phyloP scores from a whole-genome alignment of 2,113 vertebrate species.

The Anseranas semipalmata region DNA sequence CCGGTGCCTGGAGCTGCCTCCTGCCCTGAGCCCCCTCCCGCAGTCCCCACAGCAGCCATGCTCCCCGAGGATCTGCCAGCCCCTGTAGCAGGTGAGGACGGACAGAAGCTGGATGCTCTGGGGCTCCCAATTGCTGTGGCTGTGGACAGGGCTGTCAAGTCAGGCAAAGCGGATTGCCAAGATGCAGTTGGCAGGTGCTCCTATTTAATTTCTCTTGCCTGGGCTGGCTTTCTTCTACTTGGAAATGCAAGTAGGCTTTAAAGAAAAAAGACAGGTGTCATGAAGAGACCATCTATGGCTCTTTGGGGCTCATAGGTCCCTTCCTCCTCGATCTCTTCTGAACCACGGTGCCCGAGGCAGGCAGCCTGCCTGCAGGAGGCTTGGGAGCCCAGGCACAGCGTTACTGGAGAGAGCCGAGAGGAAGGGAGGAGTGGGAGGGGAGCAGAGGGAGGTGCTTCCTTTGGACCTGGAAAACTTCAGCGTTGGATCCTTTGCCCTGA shows the following conservation, averaged over 20 bases:
- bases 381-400: background rate
- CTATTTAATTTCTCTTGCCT: background rate
- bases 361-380: background rate
- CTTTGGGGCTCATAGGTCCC: background rate
- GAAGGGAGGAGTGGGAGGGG: background rate
- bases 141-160: background rate
- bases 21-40: background rate
- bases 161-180: background rate
- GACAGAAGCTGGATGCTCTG: background rate
- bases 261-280: background rate
- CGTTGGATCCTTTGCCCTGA: background rate
- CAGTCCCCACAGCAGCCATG: background rate
- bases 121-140: background rate
- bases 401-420: background rate
- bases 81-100: background rate
- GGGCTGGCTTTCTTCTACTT: background rate
- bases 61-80: background rate
- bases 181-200: background rate
- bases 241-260: background rate
- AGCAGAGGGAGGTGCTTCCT: background rate
- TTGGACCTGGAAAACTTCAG: background rate
- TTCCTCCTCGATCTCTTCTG: background rate
- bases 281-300: accelerated
- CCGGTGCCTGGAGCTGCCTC: background rate
- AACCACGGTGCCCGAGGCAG: accelerated